Conservation (phyloP, 2,113 vertebrate genomes). For the Microcebus ravelobensis region DNA sequence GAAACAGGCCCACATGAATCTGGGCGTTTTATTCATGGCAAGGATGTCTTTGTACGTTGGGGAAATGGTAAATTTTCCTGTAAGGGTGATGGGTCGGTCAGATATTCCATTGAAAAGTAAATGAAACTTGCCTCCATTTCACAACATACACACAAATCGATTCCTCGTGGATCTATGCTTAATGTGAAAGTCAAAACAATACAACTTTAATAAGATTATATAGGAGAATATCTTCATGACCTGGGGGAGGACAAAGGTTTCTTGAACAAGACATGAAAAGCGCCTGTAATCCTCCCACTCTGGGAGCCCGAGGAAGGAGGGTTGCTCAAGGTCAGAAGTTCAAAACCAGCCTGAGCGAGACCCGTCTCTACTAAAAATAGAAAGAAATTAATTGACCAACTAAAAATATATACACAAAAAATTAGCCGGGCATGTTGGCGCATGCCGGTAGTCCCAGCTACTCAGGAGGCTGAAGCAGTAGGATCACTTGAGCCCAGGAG, state of each 20-base stretch:
- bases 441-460: no score
- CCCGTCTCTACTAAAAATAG: no score
- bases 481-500: no score
- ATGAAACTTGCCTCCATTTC: background rate
- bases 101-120: background rate
- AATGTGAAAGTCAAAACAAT: background rate
- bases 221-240: background rate
- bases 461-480: no score
- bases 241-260: background rate
- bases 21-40: background rate
- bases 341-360: no score
- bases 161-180: background rate
- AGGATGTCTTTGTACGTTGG: background rate
- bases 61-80: background rate
- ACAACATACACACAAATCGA: background rate
- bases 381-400: no score
- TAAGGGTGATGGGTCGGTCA: background rate
- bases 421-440: no score
- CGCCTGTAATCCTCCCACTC: no score
- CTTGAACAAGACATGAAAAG: background rate
- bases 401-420: no score
- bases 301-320: no score
- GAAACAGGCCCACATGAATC: background rate
- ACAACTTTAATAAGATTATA: background rate
- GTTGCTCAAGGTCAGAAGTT: no score